Conservation (phyloP, 2,113 vertebrate species). For the Deroptyus accipitrinus region DNA sequence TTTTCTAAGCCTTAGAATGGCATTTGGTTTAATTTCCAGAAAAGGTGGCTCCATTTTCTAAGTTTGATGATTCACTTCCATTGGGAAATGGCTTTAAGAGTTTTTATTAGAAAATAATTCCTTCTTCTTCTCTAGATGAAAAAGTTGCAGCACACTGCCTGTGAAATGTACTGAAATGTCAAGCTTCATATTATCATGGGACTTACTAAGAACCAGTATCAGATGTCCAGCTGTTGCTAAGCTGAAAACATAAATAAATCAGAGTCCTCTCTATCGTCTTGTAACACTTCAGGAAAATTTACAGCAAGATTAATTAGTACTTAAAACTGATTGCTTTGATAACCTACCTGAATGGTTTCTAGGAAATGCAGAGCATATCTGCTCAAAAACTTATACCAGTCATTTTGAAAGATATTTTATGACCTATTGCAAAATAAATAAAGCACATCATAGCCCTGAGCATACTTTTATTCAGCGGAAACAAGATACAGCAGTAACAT, state of each 20-base stretch:
- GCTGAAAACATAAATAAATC: neutral
- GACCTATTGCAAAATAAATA: slow-evolving; percentile 16
- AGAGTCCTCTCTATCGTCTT: neutral
- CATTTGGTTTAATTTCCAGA: neutral
- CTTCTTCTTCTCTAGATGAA: neutral
- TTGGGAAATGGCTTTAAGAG: neutral
- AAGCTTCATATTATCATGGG: neutral
- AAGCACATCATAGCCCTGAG: neutral
- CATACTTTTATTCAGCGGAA: slow-evolving; percentile 35
- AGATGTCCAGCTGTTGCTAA: neutral
- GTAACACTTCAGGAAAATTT: neutral
- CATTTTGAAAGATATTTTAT: neutral
- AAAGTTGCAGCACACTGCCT: neutral
- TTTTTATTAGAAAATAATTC: neutral
- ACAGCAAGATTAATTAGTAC: neutral
- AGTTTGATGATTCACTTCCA: neutral
- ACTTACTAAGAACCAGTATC: neutral
- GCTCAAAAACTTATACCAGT: neutral
- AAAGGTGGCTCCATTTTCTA: neutral
- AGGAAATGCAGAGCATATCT: neutral
- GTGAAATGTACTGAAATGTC: neutral
- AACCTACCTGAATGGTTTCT: neutral
- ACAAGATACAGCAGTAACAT: neutral
- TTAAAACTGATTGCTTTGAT: neutral
- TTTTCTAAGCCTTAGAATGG: neutral